Percentiles rank a stretch among this genome's conserved stretches.
These are phyloP conservation scores for Orthosia gothica DNA, from an alignment of 2,888 invertebrate genomes.

Conservation along the genomic window DNA sequence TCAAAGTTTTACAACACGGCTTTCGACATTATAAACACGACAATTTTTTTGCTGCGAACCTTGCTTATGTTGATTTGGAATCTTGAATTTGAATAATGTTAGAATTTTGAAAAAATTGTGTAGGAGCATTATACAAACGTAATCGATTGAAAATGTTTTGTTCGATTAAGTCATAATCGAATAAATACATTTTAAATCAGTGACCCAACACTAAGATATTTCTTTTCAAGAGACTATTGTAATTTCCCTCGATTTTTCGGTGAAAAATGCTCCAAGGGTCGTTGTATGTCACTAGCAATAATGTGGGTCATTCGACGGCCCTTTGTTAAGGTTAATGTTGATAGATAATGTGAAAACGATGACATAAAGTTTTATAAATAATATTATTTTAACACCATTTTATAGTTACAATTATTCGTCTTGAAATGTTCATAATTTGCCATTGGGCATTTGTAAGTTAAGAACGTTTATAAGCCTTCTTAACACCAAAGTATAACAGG, in stretches of 20 bases:
- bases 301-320: conserved; percentile 48
- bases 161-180: background rate
- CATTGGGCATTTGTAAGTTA: too few relatives aligned
- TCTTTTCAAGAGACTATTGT: conserved; percentile 62
- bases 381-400: background rate
- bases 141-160: background rate
- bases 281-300: conserved; percentile 60
- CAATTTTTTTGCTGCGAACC: conserved; percentile 20
- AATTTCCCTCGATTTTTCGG: conserved; percentile 65
- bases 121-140: background rate
- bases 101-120: background rate
- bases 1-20: conserved; percentile 46
- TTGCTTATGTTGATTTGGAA: conserved; percentile 11
- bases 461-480: too few relatives aligned
- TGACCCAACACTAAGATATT: conserved; percentile 44
- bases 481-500: too few relatives aligned
- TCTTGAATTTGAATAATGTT: conserved; percentile 14
- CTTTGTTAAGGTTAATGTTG: conserved; percentile 56
- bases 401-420: background rate
- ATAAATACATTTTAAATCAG: background rate
- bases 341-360: conserved; percentile 34
- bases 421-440: too few relatives aligned
- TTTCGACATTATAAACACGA: conserved; percentile 25
- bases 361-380: conserved; percentile 21
- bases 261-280: conserved; percentile 61